These are phyloP conservation scores for Sitodiplosis mosellana DNA, from an alignment of 1,140 invertebrate species.

Conservation along the genomic window DNA sequence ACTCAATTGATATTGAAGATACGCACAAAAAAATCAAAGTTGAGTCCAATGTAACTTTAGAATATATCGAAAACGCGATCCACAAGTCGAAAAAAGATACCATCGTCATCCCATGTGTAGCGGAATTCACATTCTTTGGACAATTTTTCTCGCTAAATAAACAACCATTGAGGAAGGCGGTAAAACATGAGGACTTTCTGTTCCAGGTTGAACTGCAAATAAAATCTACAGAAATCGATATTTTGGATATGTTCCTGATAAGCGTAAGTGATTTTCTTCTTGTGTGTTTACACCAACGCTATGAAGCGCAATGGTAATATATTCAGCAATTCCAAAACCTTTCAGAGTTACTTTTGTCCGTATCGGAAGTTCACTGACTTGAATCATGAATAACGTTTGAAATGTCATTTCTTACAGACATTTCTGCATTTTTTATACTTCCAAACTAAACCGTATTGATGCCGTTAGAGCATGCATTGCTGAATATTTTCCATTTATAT, in stretches of 20 bases:
- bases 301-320: too few relatives aligned
- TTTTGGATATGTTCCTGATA: slow-evolving; percentile 24
- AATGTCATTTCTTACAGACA: too few relatives aligned
- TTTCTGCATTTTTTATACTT: too few relatives aligned
- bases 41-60: slow-evolving; percentile 12
- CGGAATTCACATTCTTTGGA: slow-evolving; percentile 18
- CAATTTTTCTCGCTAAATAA: slow-evolving; percentile 20
- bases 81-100: slow-evolving; percentile 19
- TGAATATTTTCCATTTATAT: too few relatives aligned
- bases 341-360: too few relatives aligned
- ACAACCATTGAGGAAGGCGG: slow-evolving; percentile 14
- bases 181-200: slow-evolving; percentile 22
- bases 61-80: slow-evolving; percentile 18
- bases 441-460: too few relatives aligned
- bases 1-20: not conserved
- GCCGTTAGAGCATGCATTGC: too few relatives aligned
- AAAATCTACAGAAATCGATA: slow-evolving; percentile 17
- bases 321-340: too few relatives aligned
- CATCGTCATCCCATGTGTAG: slow-evolving; percentile 13
- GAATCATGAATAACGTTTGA: too few relatives aligned
- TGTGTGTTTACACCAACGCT: too few relatives aligned
- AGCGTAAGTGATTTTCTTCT: slow-evolving; percentile 26
- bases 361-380: too few relatives aligned
- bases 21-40: too few relatives aligned
- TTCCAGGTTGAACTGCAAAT: slow-evolving; percentile 19